Base-by-base conservation (phyloP, 2,888 invertebrate genomes). In the Macrosiphum euphorbiae region DNA sequence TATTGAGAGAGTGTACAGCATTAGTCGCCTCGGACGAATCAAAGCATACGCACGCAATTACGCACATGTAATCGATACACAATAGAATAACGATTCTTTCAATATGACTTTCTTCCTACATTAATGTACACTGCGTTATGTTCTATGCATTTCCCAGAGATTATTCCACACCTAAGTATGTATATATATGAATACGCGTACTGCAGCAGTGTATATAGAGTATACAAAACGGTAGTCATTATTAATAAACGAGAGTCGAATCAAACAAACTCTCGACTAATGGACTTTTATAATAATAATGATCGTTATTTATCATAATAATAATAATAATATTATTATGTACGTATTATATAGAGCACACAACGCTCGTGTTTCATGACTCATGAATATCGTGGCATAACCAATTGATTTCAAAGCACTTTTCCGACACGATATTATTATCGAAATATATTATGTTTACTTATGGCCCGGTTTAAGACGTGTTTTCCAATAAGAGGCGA, bases 51-150 rank as follows among this genome's bases (percentile, higher is more conserved):
- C 24, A 88, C 88, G 41, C 35, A 52, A 88, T 88, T 35, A 55
- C 86, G 86, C 28, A 28, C 35, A 41, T 55, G 55, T 41, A 88
- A 88, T 88, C 55, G 88, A 88, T 88, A 88, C 88, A 88, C 88
- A 88, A 88, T 88, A 11, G 88, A 88, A 88, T 55, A 35, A 55
- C 11, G 26, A 88, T 88, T 28, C 52, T 35, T 52, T 52, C 35
- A 11, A 24, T 55, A 88, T 16, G 35, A 88, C 88, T 88, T 88
- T 88, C 55, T 88, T 88, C 88, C 41, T 28, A 88, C 78, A 78
- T 35, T 35, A 78, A 35, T 78, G 20, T 55, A 1, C 58, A 26
- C 58, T 26, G 1, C 10, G 26, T 20, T 35, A 35, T 20, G 35
- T 78, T 35, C 20, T 13, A n/a, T 13, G 41, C 88, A 41, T 88